Base-by-base conservation (phyloP, 1,140 invertebrate species). In the Sycobia sp. region DNA sequence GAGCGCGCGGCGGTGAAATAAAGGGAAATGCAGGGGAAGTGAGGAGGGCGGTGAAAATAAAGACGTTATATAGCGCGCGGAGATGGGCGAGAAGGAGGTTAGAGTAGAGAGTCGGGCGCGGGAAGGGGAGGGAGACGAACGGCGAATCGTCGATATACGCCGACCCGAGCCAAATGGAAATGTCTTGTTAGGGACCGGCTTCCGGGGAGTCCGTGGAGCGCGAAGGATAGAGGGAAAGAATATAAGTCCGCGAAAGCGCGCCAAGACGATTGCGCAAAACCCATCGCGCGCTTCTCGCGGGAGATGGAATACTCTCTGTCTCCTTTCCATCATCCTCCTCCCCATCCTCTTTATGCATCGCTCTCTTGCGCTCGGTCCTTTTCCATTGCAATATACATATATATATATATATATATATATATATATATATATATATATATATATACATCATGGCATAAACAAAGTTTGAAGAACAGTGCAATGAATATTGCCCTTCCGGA, bases 101-200 rank as follows among this genome's bases (percentile, higher is more conserved):
- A n/a, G n/a, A n/a, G n/a, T n/a, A n/a, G n/a, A n/a, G n/a, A n/a
- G n/a, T n/a, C n/a, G n/a, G n/a, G n/a, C n/a, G n/a, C n/a, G n/a
- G n/a, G n/a, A n/a, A n/a, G n/a, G n/a, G n/a, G n/a, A n/a, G n/a
- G n/a, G n/a, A n/a, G n/a, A n/a, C n/a, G n/a, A n/a, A n/a, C n/a
- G n/a, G n/a, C n/a, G 11, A 57, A 20, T 36, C 25, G 22, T 1
- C 18, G 32, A 58, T 58, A 27, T 27, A 46, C 44, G 20, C 3
- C 3, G 20, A 1, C 4, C 25, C 32, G 43, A 62, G 50, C 38
- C 27, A 64, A 58, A 64, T 64, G 54, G 54, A 64, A 47, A 64
- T 64, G 39, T 57, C 54, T 64, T 58, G 62, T 58, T 58, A 13
- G 29, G 29, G 29, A 18, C 4, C 18, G 38, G 27, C 16, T 58